Percentiles rank a stretch among this genome's conserved stretches.
Conservation (phyloP, 2,797 vertebrate genomes). For the Cyclura pinguis region DNA sequence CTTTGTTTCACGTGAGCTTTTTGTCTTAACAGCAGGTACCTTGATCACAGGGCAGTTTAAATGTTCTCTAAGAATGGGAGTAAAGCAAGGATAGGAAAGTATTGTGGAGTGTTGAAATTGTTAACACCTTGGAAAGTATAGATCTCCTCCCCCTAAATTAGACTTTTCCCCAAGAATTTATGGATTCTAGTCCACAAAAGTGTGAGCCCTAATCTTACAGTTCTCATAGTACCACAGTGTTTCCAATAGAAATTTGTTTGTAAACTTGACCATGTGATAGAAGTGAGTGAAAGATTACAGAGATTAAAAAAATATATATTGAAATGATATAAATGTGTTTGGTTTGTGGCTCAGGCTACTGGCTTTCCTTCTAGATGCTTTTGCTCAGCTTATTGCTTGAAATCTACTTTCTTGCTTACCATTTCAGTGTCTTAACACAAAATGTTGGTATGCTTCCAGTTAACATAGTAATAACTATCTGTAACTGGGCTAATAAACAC, state of each 20-base stretch:
- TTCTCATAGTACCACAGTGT: not conserved
- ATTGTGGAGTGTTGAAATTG: not conserved
- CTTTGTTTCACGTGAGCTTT: not conserved
- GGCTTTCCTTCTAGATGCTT: not conserved
- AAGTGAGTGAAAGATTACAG: not conserved
- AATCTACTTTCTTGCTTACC: conserved; percentile 29
- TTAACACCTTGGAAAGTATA: not conserved
- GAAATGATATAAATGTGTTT: conserved; percentile 6
- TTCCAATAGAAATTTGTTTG: conserved; percentile 20
- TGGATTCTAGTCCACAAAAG: not conserved
- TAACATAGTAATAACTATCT: conserved; percentile 58
- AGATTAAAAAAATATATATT: not conserved
- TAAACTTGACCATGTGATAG: not conserved
- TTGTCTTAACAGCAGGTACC: not conserved
- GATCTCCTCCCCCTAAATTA: not conserved
- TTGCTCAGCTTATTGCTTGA: not conserved
- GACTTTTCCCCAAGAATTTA: not conserved
- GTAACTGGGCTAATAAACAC: conserved; percentile 70
- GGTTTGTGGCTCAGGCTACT: not conserved
- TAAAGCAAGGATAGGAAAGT: not conserved
- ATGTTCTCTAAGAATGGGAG: not conserved
- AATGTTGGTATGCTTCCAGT: conserved; percentile 45
- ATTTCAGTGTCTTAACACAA: conserved; percentile 49
- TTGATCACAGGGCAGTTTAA: not conserved
- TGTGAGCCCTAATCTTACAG: not conserved